A percentile compares a stretch with the other conserved stretches of the same genome.
Evolutionary conservation across 2,113 vertebrate genomes (phyloP).

Genomic region (Pelvicachromis taeniatus): DNA sequence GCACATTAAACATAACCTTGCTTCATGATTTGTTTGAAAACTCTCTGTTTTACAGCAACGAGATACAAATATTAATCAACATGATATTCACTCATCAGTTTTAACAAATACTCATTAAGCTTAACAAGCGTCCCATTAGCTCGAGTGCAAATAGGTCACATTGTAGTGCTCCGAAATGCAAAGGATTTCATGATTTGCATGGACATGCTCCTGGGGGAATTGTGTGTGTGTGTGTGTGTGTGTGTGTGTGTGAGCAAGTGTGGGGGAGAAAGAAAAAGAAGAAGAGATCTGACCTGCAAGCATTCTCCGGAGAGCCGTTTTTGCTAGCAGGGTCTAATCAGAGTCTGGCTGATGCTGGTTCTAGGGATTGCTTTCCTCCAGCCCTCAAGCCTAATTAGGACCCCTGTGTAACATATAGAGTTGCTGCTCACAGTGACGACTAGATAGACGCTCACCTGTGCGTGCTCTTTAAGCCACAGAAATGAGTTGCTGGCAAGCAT

Average conservation of each 20-base stretch:
- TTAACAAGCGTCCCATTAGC: constrained; percentile 52
- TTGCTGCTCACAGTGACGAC: constrained; percentile 36
- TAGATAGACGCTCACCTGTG: constrained; percentile 55
- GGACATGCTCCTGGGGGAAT: constrained; percentile 24
- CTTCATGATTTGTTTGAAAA: neutral
- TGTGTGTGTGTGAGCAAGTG: neutral
- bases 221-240: neutral
- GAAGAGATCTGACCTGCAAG: constrained; percentile 61
- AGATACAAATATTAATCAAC: neutral
- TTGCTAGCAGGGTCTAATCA: constrained; percentile 58
- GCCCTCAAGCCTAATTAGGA: constrained; percentile 71
- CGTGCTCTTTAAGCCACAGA: constrained; percentile 17
- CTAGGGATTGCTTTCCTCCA: constrained; percentile 55
- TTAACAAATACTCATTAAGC: constrained; percentile 48
- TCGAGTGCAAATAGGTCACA: constrained; percentile 48
- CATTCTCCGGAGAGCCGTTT: constrained; percentile 61
- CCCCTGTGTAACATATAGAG: constrained; percentile 60
- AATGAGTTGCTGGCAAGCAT: constrained; percentile 36
- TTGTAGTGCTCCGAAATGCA: constrained; percentile 7
- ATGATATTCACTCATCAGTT: neutral
- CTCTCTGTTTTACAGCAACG: neutral
- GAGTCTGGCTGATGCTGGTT: constrained; percentile 60
- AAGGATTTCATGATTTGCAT: constrained; percentile 53
- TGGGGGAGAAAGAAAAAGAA: neutral
- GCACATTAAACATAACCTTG: neutral